Percentiles rank a stretch among this genome's conserved stretches.
Conservation (phyloP, 2,888 invertebrate genomes). For the Imbricaverruca yamaguchii region DNA sequence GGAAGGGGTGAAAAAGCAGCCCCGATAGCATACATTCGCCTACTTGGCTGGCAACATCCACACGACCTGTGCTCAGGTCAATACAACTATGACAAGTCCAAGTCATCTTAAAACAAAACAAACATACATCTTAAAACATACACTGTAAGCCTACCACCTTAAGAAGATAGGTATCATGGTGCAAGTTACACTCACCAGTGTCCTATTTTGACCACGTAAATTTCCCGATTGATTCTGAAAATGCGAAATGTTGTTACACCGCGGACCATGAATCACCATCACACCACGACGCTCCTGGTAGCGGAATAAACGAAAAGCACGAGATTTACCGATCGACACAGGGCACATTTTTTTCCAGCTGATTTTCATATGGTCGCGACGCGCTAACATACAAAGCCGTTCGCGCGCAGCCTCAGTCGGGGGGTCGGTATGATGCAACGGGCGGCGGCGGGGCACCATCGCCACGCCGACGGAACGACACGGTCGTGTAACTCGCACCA, state of each 20-base stretch:
- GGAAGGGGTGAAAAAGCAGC: too few species aligned
- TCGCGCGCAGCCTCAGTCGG: not conserved
- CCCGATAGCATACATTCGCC: too few species aligned
- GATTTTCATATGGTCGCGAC: not conserved
- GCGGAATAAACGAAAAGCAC: not conserved
- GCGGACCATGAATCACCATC: not conserved
- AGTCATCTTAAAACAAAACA: too few species aligned
- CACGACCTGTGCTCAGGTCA: too few species aligned
- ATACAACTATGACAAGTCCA: too few species aligned
- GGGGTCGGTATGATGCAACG: not conserved
- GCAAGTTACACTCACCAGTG: slow-evolving; percentile 14
- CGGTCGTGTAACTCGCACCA: slow-evolving; percentile 13
- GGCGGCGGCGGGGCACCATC: not conserved
- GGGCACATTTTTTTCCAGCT: not conserved
- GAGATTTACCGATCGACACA: not conserved
- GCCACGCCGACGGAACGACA: not conserved
- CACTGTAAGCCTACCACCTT: too few species aligned
- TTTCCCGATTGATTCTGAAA: not conserved
- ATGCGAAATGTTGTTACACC: not conserved
- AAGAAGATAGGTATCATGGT: not conserved
- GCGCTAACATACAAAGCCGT: not conserved
- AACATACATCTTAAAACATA: too few species aligned
- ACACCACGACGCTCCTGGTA: not conserved
- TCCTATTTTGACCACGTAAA: not conserved
- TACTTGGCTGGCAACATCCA: too few species aligned